phyloP scores from a whole-genome alignment of 2,888 invertebrate genomes.

The Asteroscopus sphinx region DNA sequence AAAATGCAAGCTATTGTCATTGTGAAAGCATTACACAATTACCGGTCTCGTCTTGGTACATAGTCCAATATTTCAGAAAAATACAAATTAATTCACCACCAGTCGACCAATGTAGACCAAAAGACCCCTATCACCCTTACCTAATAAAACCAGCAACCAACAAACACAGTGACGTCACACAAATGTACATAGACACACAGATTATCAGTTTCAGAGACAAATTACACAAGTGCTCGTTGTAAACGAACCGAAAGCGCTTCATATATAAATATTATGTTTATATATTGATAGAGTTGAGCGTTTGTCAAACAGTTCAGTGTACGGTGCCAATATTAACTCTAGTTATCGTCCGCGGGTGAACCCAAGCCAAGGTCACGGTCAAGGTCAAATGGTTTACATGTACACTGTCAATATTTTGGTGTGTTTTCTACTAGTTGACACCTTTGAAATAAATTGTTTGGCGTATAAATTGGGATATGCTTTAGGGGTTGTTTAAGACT shows the following conservation, averaged over 20 bases:
- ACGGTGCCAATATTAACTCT: conserved; percentile 89
- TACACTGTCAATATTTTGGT: conserved; percentile 76
- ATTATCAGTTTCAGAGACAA: conserved; percentile 87
- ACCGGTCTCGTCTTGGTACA: no score
- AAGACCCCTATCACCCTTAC: conserved; percentile 4
- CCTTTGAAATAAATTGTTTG: conserved; percentile 43
- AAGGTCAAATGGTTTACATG: conserved; percentile 74
- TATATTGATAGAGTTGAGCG: conserved; percentile 89
- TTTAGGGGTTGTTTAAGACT: no score
- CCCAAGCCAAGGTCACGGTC: conserved; percentile 82
- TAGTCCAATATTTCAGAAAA: no score
- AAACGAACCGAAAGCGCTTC: conserved; percentile 79
- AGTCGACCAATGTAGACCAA: not conserved
- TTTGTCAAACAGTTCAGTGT: conserved; percentile 85
- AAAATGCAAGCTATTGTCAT: no score
- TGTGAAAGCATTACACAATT: no score
- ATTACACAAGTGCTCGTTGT: conserved; percentile 82
- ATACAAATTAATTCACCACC: no score
- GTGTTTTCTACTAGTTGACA: conserved; percentile 62
- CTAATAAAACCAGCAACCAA: conserved; percentile 44
- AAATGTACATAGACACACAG: conserved; percentile 69
- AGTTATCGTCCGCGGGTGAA: conserved; percentile 84
- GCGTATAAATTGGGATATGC: conserved; percentile 32
- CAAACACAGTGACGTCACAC: conserved; percentile 54
- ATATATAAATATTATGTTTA: conserved; percentile 90